phyloP scores from a whole-genome alignment of 2,113 vertebrate species.

The Labrus mixtus region DNA sequence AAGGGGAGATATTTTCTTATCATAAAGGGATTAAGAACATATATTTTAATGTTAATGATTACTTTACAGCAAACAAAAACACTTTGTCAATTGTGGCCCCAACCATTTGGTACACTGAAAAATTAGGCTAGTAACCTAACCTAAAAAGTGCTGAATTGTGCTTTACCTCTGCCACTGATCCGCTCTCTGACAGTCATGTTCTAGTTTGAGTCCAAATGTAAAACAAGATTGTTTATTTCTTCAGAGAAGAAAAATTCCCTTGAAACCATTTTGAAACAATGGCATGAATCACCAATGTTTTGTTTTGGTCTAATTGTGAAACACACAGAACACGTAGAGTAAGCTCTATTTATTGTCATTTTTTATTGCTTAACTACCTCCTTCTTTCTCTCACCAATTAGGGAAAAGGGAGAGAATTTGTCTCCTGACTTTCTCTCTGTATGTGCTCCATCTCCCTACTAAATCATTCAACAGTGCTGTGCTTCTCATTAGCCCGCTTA shows the following conservation, averaged over 20 bases:
- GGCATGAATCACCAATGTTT: slow-evolving; percentile 33
- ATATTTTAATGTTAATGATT: too few species aligned
- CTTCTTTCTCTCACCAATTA: slow-evolving; percentile 87
- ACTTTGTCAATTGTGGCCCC: too few species aligned
- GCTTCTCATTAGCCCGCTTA: slow-evolving; percentile 93
- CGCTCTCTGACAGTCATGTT: neutral
- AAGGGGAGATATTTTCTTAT: too few species aligned
- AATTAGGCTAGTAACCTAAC: too few species aligned
- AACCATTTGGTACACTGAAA: too few species aligned
- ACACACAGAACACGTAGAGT: slow-evolving; percentile 57
- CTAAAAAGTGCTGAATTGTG: too few species aligned
- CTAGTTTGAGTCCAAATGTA: neutral
- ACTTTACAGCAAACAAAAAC: too few species aligned
- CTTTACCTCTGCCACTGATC: neutral
- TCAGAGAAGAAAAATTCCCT: neutral
- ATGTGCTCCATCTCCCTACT: slow-evolving; percentile 78
- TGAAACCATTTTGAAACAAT: slow-evolving; percentile 32
- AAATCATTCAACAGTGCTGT: slow-evolving; percentile 90
- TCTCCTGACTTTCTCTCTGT: slow-evolving; percentile 79
- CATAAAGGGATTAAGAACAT: too few species aligned
- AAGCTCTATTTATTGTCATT: slow-evolving; percentile 72
- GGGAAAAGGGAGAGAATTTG: slow-evolving; percentile 87
- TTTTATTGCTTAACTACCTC: slow-evolving; percentile 84
- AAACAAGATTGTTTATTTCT: neutral
- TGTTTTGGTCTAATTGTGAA: slow-evolving; percentile 44